phyloP scores from a whole-genome alignment of 2,888 invertebrate species.

The Oscheius sp. region DNA sequence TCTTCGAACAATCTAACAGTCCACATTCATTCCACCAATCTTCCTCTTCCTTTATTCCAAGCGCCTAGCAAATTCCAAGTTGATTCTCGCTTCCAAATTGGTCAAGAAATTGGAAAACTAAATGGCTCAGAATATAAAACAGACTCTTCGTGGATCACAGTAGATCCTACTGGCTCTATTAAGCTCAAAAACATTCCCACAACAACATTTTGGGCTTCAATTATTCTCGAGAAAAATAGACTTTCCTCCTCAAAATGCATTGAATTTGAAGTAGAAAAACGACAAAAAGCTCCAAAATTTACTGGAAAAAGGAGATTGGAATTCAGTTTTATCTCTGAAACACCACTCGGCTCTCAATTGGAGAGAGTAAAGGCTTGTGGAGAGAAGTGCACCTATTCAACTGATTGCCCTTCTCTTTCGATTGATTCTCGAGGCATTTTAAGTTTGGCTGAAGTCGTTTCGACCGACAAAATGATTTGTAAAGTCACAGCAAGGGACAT shows the following conservation, averaged over 20 bases:
- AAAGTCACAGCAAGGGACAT: neutral
- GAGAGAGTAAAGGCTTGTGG: neutral
- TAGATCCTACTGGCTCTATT: neutral
- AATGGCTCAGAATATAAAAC: neutral
- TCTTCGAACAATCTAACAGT: conserved; percentile 23
- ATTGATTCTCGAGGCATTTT: conserved; percentile 5
- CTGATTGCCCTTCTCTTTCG: conserved; percentile 17
- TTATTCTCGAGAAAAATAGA: neutral
- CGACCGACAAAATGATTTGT: conserved; percentile 18
- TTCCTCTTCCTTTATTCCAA: neutral
- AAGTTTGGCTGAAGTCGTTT: neutral
- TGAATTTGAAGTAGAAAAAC: neutral
- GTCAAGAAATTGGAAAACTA: neutral
- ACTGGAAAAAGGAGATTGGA: neutral
- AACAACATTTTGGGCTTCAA: neutral
- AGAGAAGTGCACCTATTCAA: conserved; percentile 5
- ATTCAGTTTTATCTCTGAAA: neutral
- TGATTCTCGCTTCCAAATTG: too few relatives aligned
- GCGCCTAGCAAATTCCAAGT: neutral
- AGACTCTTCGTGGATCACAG: neutral
- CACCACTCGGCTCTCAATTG: conserved; percentile 3
- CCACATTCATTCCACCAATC: neutral
- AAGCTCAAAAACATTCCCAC: neutral
- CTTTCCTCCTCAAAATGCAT: neutral
- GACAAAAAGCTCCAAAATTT: neutral